These are phyloP conservation scores for Echiichthys vipera DNA, from an alignment of 2,797 vertebrate species.

Conservation along the genomic window DNA sequence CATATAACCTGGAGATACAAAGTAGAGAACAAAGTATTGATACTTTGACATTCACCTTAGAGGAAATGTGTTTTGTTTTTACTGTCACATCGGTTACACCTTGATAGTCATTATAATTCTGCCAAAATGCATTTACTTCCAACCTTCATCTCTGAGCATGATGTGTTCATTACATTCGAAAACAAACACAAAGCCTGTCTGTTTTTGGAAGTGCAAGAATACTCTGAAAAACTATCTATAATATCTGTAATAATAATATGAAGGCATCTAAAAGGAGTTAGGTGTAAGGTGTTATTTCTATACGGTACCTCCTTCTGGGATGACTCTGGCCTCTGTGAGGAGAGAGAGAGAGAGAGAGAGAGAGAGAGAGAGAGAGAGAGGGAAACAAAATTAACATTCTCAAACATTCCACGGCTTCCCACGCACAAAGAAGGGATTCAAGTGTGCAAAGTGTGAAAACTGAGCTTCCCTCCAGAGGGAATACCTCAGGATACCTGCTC, in stretches of 20 bases:
- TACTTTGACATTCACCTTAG: no score
- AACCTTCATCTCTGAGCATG: no score
- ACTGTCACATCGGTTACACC: no score
- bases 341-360: conserved; percentile 23
- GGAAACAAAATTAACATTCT: conserved; percentile 62
- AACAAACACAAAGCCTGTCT: no score
- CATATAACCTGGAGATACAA: no score
- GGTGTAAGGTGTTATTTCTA: conserved; percentile 31
- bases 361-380: conserved; percentile 28
- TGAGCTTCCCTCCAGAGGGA: conserved; percentile 51
- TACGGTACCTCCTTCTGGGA: conserved; percentile 85
- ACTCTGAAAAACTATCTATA: not conserved
- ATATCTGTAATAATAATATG: conserved; percentile 20
- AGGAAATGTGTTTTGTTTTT: no score
- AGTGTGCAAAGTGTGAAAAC: conserved; percentile 37
- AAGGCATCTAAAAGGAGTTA: conserved; percentile 7
- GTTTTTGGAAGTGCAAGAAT: not conserved
- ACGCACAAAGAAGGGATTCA: conserved; percentile 84
- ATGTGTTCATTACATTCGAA: no score
- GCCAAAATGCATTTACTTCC: no score
- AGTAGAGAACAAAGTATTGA: no score
- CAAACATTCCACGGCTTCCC: conserved; percentile 53
- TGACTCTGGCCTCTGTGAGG: conserved; percentile 82
- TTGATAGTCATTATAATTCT: no score
- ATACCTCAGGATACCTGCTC: conserved; percentile 63